phyloP scores from a whole-genome alignment of 1,140 invertebrate species.

The Hormaphis cornu region DNA sequence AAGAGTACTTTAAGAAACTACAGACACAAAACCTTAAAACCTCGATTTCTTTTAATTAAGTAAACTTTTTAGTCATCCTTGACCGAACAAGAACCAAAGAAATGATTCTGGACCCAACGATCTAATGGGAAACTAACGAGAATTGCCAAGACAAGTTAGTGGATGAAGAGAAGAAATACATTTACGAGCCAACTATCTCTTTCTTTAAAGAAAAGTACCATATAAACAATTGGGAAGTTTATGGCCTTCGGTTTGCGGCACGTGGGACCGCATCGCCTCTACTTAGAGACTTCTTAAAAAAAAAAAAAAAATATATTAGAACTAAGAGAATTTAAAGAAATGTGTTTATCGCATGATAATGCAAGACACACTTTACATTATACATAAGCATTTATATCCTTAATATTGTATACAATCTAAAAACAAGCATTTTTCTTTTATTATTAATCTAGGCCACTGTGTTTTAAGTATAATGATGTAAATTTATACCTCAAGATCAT shows the following conservation, averaged over 20 bases:
- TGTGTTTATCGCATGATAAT: background rate
- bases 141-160: background rate
- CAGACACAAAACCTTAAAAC: no score
- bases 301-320: background rate
- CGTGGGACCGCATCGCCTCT: background rate
- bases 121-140: background rate
- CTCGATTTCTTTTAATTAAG: no score
- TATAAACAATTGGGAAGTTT: background rate
- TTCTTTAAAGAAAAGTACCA: background rate
- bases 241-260: background rate
- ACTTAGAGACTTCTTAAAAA: background rate
- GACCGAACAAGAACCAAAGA: background rate
- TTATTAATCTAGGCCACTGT: no score
- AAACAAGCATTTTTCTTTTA: no score
- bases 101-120: background rate
- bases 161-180: background rate
- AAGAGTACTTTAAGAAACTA: no score
- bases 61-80: no score
- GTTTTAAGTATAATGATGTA: no score
- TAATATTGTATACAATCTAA: background rate
- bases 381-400: background rate
- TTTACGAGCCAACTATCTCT: background rate
- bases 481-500: no score
- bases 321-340: background rate
- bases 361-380: background rate